Base-by-base conservation (phyloP, 2,797 vertebrate genomes). In the Danio choprae region DNA sequence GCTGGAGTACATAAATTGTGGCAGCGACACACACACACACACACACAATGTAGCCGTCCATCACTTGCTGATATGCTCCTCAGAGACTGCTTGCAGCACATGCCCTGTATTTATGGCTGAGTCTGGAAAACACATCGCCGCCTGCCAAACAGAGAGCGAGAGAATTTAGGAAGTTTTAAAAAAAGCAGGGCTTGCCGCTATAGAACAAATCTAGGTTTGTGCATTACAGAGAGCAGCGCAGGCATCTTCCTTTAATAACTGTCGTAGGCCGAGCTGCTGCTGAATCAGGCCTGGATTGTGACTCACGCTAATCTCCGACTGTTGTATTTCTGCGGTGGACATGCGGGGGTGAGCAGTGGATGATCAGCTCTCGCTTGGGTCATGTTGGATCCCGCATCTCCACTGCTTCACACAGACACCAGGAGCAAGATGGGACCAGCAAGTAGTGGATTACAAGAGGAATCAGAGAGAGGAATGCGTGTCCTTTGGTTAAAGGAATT, bases 21-120 rank as follows among this genome's bases (percentile, higher is more conserved):
- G 53, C 29, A 29, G 29, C 29, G 29, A 73, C 69, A 74, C 79
- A 70, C 51, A 74, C 69, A 59, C 59, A 84, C 46, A 74, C 40
- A 22, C 80, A 55, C 22, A 80, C 20, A 15, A 63, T 74, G 72
- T 74, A 82, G 73, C 82, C 59, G 77, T 82, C 85, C 77, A 82
- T 80, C 62, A 80, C 77, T 81, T 82, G 84, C 80, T 84, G 82
- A 84, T 86, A 79, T 76, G 83, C 56, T 82, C 74, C 77, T 86
- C 20, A 18, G 74, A 78, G 82, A 68, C 58, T 20, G 58, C 80
- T 86, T 67, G 80, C 40, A 81, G 73, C 80, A 56, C 77, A 76
- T 74, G 70, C 74, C 80, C 80, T 81, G 68, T 84, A 83, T 84
- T 84, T 83, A 84, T 81, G 77, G 77, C 77, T 58, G 64, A 75